Evolutionary conservation across 2,797 vertebrate genomes (phyloP), one percentile per base, ranked within the genome.

Genomic region (Enteromius thamalakanensis): DNA sequence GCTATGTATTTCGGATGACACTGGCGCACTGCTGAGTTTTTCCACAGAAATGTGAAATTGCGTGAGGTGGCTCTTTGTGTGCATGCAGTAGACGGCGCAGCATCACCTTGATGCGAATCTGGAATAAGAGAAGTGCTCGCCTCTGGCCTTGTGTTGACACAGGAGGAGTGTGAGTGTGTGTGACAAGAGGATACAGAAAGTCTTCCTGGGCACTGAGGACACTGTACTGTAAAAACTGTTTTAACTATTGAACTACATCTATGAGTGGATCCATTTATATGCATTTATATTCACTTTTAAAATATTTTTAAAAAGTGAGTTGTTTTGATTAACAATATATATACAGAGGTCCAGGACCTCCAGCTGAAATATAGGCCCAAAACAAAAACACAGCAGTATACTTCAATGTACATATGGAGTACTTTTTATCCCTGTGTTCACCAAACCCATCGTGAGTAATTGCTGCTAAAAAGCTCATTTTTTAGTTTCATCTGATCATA

Each of bases 31-130:
- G 72, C 85, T 89, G 87, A 86, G 65, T 87, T 91, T 87, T 93
- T 91, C 90, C 91, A 89, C 83, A 88, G 86, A 86, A 83, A 90
- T 91, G 91, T 88, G 90, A 92, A 93, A 93, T 89, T 81, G 90
- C 89, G 90, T 87, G 89, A 89, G 89, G 86, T 86, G 84, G 80
- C 86, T 88, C 86, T 83, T 74, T 85, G 83, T 79, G 67, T 77
- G 80, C 79, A 70, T 72, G 83, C 71, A 40, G 83, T 77, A 83
- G 82, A 79, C 79, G 75, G 87, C 84, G 86, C 91, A 94, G 92
- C 93, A 92, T 93, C 93, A 94, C 93, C 93, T 94, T 94, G 93
- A 92, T 91, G 91, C 88, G 89, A 91, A 91, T 93, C 88, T 90
- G 89, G 88, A 90, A 89, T 86, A 90, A 90, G 89, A 72, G 82